phyloP scores from a whole-genome alignment of 2,113 vertebrate species.

The Pachycephala philippinensis region DNA sequence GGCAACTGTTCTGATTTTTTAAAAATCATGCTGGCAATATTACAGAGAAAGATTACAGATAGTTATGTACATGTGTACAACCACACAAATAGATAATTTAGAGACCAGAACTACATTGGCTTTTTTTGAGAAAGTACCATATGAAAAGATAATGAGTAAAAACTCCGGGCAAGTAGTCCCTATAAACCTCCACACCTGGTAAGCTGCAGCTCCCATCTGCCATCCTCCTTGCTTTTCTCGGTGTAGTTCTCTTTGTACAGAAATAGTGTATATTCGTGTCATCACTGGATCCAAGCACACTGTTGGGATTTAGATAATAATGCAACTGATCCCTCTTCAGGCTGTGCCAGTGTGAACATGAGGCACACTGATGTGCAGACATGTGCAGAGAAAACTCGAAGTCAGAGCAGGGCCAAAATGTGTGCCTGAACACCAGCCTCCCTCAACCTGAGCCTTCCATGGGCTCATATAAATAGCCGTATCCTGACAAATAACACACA shows the following conservation, averaged over 20 bases:
- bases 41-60: background rate
- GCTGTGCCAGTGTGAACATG: background rate
- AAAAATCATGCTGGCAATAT: background rate
- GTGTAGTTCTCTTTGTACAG: background rate
- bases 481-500: background rate
- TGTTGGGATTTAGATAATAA: background rate
- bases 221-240: background rate
- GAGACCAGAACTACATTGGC: background rate
- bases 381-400: background rate
- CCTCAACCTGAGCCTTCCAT: background rate
- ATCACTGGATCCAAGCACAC: background rate
- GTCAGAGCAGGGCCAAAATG: background rate
- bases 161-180: background rate
- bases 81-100: background rate
- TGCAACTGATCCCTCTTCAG: background rate
- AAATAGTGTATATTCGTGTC: background rate
- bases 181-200: slow-evolving; percentile 26
- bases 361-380: background rate
- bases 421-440: background rate
- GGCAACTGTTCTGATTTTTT: background rate
- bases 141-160: slow-evolving; percentile 22
- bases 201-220: background rate
- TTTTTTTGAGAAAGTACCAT: background rate
- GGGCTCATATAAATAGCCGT: background rate
- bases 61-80: background rate